Evolutionary conservation across 2,888 invertebrate species (phyloP).

Genomic region (Drosophila yooni): DNA sequence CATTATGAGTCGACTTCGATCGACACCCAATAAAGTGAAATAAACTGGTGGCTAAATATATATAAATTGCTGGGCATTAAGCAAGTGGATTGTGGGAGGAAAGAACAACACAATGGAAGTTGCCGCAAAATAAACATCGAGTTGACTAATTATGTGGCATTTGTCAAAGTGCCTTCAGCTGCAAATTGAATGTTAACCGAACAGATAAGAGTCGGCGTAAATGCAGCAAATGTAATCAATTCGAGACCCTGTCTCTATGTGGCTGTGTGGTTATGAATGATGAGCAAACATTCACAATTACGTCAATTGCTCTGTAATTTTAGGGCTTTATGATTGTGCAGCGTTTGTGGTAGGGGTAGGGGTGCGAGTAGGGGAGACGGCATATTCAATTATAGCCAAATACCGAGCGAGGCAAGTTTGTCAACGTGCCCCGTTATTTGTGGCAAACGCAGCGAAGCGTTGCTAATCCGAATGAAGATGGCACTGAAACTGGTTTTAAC

Average conservation of each 20-base stretch:
- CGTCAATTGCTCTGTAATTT: conserved; percentile 62
- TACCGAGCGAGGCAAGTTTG: conserved; percentile 57
- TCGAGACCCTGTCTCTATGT: conserved; percentile 18
- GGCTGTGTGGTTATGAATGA: conserved; percentile 67
- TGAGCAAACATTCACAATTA: conserved; percentile 76
- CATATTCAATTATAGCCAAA: conserved; percentile 71
- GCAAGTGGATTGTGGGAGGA: conserved; percentile 10
- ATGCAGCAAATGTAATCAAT: conserved; percentile 58
- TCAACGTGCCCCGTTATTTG: conserved; percentile 60
- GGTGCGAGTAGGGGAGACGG: conserved; percentile 44
- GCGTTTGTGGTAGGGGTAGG: background rate
- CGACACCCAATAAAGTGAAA: conserved; percentile 40
- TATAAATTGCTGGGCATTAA: conserved; percentile 64
- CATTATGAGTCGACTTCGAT: conserved; percentile 20
- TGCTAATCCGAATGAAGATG: conserved; percentile 52
- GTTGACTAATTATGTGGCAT: conserved; percentile 69
- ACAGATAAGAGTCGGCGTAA: conserved; percentile 51
- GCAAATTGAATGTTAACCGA: conserved; percentile 71
- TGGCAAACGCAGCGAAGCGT: conserved; percentile 62
- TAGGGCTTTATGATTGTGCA: conserved; percentile 3
- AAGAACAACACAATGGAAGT: conserved; percentile 35
- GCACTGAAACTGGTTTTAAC: conserved; percentile 25
- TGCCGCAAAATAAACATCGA: conserved; percentile 49
- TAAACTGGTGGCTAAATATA: conserved; percentile 49
- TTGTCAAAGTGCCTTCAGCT: conserved; percentile 61